These are phyloP conservation scores for Pantala flavescens DNA, from an alignment of 1,140 invertebrate species.

Conservation along the genomic window DNA sequence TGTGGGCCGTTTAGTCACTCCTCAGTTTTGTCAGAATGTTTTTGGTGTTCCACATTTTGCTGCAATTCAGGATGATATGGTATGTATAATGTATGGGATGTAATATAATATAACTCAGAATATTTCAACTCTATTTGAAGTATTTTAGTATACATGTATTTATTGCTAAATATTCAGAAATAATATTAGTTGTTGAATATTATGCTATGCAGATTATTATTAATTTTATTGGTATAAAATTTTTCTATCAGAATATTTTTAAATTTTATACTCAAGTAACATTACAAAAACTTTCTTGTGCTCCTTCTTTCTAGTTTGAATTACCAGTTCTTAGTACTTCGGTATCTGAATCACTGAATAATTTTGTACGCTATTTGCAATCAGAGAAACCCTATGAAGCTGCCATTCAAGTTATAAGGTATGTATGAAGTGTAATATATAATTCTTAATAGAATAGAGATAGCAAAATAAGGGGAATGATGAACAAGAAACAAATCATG, in stretches of 20 bases:
- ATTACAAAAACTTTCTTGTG: background rate
- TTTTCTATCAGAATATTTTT: background rate
- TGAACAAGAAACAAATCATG: no score
- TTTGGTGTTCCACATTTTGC: slow-evolving; percentile 52
- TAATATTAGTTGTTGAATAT: no score
- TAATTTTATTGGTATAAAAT: no score
- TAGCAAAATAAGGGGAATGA: no score
- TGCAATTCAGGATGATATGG: slow-evolving; percentile 53
- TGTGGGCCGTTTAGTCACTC: slow-evolving; percentile 69
- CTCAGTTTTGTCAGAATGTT: slow-evolving; percentile 61
- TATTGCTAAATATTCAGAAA: background rate
- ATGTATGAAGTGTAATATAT: slow-evolving; percentile 25
- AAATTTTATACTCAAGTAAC: no score
- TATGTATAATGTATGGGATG: slow-evolving; percentile 33
- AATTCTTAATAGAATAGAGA: no score
- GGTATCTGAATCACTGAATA: slow-evolving; percentile 62
- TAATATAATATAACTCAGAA: background rate
- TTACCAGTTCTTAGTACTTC: slow-evolving; percentile 68
- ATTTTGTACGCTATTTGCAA: slow-evolving; percentile 75
- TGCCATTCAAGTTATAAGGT: slow-evolving; percentile 75
- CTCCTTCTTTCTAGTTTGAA: slow-evolving; percentile 46
- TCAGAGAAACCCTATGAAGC: slow-evolving; percentile 70
- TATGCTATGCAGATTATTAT: no score
- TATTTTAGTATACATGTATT: background rate
- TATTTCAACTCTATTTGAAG: background rate